Evolutionary conservation across 2,888 invertebrate genomes (phyloP).

Genomic region (Caenorhabditis zanzibari): DNA sequence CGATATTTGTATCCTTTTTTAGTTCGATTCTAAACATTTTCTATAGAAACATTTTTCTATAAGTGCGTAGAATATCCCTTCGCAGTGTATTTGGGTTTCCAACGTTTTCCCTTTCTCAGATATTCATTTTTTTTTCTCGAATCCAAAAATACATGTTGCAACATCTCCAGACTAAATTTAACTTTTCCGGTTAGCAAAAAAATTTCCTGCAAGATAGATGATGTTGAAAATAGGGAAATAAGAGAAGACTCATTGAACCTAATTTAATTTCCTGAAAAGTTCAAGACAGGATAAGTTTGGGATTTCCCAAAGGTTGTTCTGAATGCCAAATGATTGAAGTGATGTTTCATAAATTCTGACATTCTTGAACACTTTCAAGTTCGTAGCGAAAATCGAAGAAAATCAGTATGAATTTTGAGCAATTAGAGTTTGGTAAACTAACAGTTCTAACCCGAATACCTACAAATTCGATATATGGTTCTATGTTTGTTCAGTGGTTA

Average conservation of each 20-base stretch:
- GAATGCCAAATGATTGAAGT: constrained; percentile 2
- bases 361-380: not conserved
- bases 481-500: too few species aligned
- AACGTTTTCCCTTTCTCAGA: not conserved
- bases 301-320: not conserved
- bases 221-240: constrained; percentile 8
- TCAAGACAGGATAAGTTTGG: not conserved
- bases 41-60: too few species aligned
- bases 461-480: too few species aligned
- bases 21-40: too few species aligned
- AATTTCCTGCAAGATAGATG: constrained; percentile 19
- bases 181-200: not conserved
- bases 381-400: not conserved
- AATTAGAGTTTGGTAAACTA: not conserved
- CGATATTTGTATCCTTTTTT: not conserved
- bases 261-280: constrained; percentile 18
- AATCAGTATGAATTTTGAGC: not conserved
- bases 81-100: not conserved
- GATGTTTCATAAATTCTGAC: not conserved
- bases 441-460: too few species aligned
- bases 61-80: too few species aligned
- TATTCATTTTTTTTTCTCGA: not conserved
- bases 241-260: not conserved
- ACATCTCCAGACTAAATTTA: constrained; percentile 8
- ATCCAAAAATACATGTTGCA: constrained; percentile 1